phyloP scores from a whole-genome alignment of 2,888 invertebrate genomes.

The Periphyllus acericola region DNA sequence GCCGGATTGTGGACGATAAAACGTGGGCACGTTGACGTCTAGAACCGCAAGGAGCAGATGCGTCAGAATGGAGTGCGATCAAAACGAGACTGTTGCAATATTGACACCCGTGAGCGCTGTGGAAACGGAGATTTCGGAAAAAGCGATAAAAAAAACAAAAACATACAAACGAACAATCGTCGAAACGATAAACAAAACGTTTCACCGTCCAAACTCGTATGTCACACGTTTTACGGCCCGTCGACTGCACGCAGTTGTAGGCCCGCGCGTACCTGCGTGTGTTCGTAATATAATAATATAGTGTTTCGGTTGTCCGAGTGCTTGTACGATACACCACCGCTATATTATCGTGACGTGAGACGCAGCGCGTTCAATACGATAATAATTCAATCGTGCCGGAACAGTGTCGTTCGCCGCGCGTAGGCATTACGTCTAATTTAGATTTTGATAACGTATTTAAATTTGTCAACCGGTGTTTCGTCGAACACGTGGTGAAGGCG shows the following conservation, averaged over 20 bases:
- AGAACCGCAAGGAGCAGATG: too few species aligned
- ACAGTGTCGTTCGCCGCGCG: neutral
- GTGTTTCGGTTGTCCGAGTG: conserved; percentile 37
- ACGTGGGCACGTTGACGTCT: too few species aligned
- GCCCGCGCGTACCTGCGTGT: neutral
- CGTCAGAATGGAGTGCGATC: too few species aligned
- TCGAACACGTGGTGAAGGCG: neutral
- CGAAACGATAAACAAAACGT: neutral
- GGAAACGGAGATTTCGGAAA: neutral
- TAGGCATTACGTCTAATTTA: conserved; percentile 34
- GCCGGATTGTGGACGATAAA: too few species aligned
- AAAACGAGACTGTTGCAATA: too few species aligned
- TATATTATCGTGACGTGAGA: neutral
- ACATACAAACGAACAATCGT: neutral
- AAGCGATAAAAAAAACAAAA: neutral
- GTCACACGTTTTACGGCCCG: neutral
- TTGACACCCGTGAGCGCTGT: too few species aligned
- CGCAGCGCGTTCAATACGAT: conserved; percentile 10
- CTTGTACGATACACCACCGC: conserved; percentile 12
- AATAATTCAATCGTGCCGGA: conserved; percentile 13
- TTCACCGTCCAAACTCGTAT: neutral
- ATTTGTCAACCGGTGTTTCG: conserved; percentile 29
- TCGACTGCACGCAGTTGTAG: neutral
- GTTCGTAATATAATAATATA: neutral
- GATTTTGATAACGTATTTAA: conserved; percentile 46